Conservation (phyloP, 1,140 invertebrate genomes). For the Neodiprion fabricii region DNA sequence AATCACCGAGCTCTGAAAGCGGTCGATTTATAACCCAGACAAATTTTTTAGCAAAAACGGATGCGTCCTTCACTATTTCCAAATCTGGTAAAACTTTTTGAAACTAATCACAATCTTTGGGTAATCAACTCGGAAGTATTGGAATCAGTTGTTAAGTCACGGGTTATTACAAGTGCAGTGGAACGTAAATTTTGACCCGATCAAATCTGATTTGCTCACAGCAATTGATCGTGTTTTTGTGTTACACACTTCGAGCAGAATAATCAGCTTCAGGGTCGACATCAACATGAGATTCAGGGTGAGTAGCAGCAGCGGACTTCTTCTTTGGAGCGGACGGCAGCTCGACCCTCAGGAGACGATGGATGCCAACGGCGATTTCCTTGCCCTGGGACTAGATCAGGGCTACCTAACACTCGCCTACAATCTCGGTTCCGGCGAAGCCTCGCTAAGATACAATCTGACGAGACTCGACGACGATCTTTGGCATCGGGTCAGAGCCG, state of each 20-base stretch:
- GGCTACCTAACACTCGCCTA: conserved; percentile 76
- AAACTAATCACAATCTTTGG: conserved; percentile 9
- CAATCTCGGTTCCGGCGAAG: conserved; percentile 80
- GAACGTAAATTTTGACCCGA: neutral
- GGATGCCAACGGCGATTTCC: conserved; percentile 74
- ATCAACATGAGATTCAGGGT: conserved; percentile 82
- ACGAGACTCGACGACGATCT: conserved; percentile 90
- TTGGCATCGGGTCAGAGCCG: conserved; percentile 88
- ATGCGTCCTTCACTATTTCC: neutral
- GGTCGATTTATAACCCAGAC: neutral
- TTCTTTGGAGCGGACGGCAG: conserved; percentile 89
- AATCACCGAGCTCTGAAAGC: too few relatives aligned
- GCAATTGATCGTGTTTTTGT: too few relatives aligned
- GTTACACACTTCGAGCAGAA: conserved; percentile 58
- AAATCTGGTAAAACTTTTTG: conserved; percentile 13
- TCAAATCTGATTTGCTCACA: too few relatives aligned
- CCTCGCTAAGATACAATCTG: conserved; percentile 81
- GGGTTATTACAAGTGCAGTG: neutral
- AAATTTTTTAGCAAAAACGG: neutral
- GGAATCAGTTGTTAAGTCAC: conserved; percentile 18
- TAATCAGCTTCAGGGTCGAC: conserved; percentile 79
- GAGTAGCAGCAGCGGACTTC: conserved; percentile 72
- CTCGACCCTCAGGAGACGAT: conserved; percentile 62
- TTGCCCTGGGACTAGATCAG: conserved; percentile 83
- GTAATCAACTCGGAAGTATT: conserved; percentile 26